Conservation (phyloP, 1,140 invertebrate species). For the Zaprionus inermis region DNA sequence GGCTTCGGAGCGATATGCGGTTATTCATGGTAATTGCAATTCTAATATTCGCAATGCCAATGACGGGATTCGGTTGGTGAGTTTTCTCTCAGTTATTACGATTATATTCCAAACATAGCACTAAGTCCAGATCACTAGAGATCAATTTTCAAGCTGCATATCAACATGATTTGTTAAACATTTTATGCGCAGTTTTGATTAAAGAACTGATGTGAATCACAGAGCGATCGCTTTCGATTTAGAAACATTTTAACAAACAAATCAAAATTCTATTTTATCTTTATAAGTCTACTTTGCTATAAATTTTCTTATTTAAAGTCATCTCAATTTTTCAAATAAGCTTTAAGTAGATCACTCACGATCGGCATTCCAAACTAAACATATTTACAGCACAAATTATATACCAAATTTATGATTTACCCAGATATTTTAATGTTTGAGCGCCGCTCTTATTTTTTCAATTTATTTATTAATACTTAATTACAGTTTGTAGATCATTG, state of each 20-base stretch:
- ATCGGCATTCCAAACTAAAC: background rate
- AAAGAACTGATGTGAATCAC: background rate
- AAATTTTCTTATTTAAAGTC: background rate
- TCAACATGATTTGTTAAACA: background rate
- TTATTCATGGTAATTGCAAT: constrained; percentile 83
- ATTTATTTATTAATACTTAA: constrained; percentile 4
- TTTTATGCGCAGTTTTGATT: no score
- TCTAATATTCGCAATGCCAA: constrained; percentile 84
- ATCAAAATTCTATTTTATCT: background rate
- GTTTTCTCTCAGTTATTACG: constrained; percentile 14
- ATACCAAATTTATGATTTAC: background rate
- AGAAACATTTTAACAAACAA: background rate
- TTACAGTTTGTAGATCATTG: constrained; percentile 12
- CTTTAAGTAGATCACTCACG: background rate
- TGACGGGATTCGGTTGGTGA: constrained; percentile 83
- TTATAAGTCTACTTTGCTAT: background rate
- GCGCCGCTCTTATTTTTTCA: background rate
- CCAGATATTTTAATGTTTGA: constrained; percentile 5
- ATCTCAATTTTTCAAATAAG: background rate
- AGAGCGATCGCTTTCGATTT: background rate
- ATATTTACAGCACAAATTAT: background rate
- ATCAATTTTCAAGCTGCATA: background rate
- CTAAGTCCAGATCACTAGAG: background rate
- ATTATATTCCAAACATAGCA: background rate
- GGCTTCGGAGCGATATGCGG: constrained; percentile 80